Evolutionary conservation across 2,888 invertebrate species (phyloP), one percentile per base, ranked within the genome.

Genomic region (Macrosoma leucophasiata): DNA sequence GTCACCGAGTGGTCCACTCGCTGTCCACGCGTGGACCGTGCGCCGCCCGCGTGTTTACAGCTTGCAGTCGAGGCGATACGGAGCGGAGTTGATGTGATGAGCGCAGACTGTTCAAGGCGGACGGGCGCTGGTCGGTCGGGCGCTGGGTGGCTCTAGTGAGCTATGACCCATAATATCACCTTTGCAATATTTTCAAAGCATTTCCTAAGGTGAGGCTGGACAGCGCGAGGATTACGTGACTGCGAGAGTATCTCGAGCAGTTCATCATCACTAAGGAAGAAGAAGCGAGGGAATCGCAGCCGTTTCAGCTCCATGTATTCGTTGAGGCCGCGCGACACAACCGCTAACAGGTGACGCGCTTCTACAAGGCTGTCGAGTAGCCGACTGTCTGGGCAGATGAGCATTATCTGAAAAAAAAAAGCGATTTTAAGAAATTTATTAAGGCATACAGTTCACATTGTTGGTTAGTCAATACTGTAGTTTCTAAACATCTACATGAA

Each of bases 231-330:
- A 58, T 94, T 91, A 36, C 90, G 87, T 1, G 93, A 90, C 73
- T 94, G 92, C 0, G 93, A 91, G 28, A 94, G 74, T 27, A 94
- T 92, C 68, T 94, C 93, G 46, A 94, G 74, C 17, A 94, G 75
- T 58, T 94, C 94, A 54, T 93, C 93, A 55, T 94, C 94, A 48
- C 93, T 93, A 43, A 94, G 87, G 76, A 94, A 94, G 82, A 90
- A 93, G 68, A 93, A 89, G 12, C 78, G 53, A 11, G 94, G 93
- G 72, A 93, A 94, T 22, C 88, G 84, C 23, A 88, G 78, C 25
- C 93, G 71, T 68, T 94, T 93, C 43, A 90, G 86, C 63, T 93
- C 93, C 72, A 94, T 84, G 67, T 94, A 94, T 33, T 91, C 90
- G 29, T 90, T 86, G 3, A 94, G 85, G 0, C 93, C 93, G 45